These are phyloP conservation scores for Hystrix cristata DNA, from an alignment of 2,113 vertebrate genomes.

Conservation along the genomic window DNA sequence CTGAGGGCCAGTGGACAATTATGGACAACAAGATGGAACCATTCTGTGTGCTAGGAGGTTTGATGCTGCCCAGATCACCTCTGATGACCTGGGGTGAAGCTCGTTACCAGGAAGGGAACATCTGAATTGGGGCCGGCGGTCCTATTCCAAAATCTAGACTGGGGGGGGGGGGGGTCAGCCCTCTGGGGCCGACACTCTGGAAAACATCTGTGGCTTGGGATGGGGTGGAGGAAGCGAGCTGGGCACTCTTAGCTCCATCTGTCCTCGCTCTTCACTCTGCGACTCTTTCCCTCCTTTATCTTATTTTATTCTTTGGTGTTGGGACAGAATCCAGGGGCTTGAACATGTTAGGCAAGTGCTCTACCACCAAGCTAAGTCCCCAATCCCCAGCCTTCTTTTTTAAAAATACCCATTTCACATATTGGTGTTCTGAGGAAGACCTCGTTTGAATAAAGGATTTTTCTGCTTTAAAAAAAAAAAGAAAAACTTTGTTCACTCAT, in stretches of 20 bases:
- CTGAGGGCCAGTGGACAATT: constrained; percentile 94
- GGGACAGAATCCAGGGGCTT: neutral
- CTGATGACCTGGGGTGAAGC: neutral
- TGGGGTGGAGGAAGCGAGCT: neutral
- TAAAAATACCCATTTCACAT: neutral
- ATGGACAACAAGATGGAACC: constrained; percentile 91
- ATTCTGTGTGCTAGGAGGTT: constrained; percentile 8
- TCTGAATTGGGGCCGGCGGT: neutral
- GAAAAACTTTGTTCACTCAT: neutral
- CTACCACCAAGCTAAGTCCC: neutral
- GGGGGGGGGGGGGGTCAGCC: too few relatives aligned
- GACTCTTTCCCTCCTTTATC: neutral
- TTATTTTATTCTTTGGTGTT: neutral
- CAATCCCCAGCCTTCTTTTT: neutral
- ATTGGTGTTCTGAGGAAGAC: neutral
- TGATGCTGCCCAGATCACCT: neutral
- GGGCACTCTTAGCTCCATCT: neutral
- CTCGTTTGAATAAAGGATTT: constrained; percentile 26
- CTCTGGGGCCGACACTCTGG: neutral
- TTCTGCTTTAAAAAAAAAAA: neutral
- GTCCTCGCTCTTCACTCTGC: neutral
- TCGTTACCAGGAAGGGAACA: neutral
- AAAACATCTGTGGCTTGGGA: neutral
- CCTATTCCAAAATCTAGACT: too few relatives aligned
- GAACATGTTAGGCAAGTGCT: neutral